Base-by-base conservation (phyloP, 2,797 vertebrate species). In the Rhabdomys pumilio region DNA sequence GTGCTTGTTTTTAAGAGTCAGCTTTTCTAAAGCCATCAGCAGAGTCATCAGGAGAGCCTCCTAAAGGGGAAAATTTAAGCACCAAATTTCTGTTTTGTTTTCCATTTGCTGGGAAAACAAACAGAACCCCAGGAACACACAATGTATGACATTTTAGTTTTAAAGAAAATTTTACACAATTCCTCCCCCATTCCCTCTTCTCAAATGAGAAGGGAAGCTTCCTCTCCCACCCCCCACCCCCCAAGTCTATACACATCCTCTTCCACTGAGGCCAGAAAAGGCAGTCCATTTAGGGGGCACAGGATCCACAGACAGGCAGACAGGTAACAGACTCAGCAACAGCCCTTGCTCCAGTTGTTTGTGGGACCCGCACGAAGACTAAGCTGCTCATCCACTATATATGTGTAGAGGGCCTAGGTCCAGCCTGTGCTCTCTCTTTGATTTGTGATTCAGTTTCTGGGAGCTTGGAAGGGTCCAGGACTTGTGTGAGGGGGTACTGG, bases 21-120 rank as follows among this genome's bases (percentile, higher is more conserved):
- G 31, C 53, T 92, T 93, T 95, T 84, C 24, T 41, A 53, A 90
- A 88, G 24, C 17, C 20, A 47, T 80, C 73, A 87, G 26, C 44
- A 57, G 83, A 90, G 2, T 93, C 81, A 73, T 73, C 76, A 69
- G 34, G 44, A 72, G 31, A 83, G 34, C 6, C 41, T 55, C 50
- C 81, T 44, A 38, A 11, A 73, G 14, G 81, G n/a, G 38, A 65
- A 65, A 91, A 76, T 81, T 24, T 91, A 57, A 95, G 24, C 65
- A 59, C 59, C 26, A 10, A 50, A 65, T 88, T 73, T 83, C 83
- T 82, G 9, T 93, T 63, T 81, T 90, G 61, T 61, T 94, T 97
- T 90, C 34, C 44, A 84, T 92, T 83, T 94, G 34, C 65, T 61
- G 7, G 65, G 81, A 72, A 84, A 93, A 91, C 24, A 83, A 61